Percentiles rank a stretch among this genome's conserved stretches.
Conservation (phyloP, 1,140 invertebrate species). For the Diabrotica undecimpunctata region DNA sequence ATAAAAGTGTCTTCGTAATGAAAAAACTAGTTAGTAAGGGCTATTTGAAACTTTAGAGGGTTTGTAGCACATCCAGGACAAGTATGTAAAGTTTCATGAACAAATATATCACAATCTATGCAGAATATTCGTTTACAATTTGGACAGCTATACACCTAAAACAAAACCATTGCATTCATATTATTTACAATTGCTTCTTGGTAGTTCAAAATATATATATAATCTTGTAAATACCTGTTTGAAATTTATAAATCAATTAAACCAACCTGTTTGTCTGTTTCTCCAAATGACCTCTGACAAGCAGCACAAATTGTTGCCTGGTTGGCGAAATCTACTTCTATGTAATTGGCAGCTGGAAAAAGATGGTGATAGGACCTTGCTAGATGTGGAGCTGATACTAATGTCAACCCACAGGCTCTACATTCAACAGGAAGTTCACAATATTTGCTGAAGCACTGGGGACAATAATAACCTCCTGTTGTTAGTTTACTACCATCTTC, state of each 20-base stretch:
- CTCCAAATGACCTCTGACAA: conserved; percentile 65
- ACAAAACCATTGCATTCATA: conserved; percentile 35
- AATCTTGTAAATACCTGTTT: too few species aligned
- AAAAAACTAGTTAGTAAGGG: conserved; percentile 8
- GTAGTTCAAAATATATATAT: too few species aligned
- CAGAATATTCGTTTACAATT: conserved; percentile 81
- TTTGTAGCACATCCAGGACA: conserved; percentile 88
- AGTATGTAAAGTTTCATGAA: conserved; percentile 88
- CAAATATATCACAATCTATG: conserved; percentile 91
- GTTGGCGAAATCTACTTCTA: conserved; percentile 61
- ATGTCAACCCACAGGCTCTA: conserved; percentile 86
- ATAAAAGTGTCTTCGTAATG: too few species aligned
- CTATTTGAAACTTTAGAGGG: conserved; percentile 51
- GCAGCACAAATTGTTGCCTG: conserved; percentile 62
- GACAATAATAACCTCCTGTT: conserved; percentile 87
- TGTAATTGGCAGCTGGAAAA: conserved; percentile 85
- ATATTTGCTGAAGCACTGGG: conserved; percentile 95
- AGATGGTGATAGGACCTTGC: conserved; percentile 96
- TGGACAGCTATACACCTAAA: conserved; percentile 73
- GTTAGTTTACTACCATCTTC: conserved; percentile 62
- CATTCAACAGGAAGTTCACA: conserved; percentile 98
- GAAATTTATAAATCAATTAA: too few species aligned
- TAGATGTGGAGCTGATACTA: conserved; percentile 97
- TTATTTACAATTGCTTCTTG: too few species aligned
- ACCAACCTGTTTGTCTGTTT: conserved; percentile 66